Evolutionary conservation across 30 jellyfish, hydroid and myxozoan genomes (phyloP), one percentile per base, ranked within the genome.

Genomic region (Rhopilema esculentum): DNA sequence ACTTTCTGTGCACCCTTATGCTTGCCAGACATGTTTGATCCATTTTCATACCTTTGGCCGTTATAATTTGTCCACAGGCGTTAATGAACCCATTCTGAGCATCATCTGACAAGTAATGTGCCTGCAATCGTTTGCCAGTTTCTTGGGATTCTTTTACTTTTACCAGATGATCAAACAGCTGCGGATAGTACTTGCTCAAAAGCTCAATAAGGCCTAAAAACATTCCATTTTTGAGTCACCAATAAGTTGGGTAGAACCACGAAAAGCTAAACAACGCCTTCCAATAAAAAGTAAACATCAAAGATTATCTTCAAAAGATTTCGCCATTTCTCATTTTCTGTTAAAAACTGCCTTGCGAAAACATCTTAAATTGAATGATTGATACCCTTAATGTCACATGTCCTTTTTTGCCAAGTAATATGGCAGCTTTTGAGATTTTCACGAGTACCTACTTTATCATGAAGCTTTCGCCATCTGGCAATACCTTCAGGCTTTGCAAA

Each of bases 11-110:
- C 67, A 12, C 67, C 67, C 20, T 51, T 51, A 20, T 51, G 20
- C 67, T 51, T 51, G 67, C 67, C 67, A 51, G 67, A 51, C 67
- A 51, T 51, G 67, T 51, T 51, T 51, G 67, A 51, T 51, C 67
- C 67, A 20, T 51, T 51, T 15, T 51, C 67, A 51, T 51, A 51
- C 67, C 67, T 20, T 51, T 51, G 67, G 67, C 67, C 67, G 15
- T 20, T 51, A 51, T 20, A 51, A 51, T 12, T 15, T 12, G 18
- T 51, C 67, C 15, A 12, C 67, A 12, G 67, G 67, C 67, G 67
- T 51, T 15, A 20, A 15, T 12, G 15, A 15, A 12, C 18, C 67
- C 20, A 51, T 51, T 15, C 15, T 15, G 20, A 20, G 20, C 18
- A 12, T 12, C 18, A 12, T 12, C 20, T 51, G 15, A 12, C 18